These are phyloP conservation scores for Agrotis exclamationis DNA, from an alignment of 2,888 invertebrate species.

Conservation along the genomic window DNA sequence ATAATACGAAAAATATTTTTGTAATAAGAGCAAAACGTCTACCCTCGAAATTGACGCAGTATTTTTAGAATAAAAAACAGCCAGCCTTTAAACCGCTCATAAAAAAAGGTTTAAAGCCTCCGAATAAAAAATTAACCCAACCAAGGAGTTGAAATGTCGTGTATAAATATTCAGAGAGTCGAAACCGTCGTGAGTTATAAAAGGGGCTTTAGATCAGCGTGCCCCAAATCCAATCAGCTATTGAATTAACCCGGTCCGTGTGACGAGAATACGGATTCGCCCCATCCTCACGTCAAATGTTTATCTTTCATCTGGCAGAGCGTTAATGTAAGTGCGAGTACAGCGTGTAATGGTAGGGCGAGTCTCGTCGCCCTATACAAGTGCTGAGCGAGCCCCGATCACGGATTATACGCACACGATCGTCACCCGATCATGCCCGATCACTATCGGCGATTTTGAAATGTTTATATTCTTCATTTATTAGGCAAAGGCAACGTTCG, in stretches of 20 bases:
- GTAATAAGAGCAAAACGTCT: neutral
- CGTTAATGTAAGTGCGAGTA: constrained; percentile 87
- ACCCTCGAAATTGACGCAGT: neutral
- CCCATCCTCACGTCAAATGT: constrained; percentile 89
- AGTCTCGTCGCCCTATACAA: constrained; percentile 71
- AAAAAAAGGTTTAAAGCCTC: constrained; percentile 39
- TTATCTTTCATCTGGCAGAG: constrained; percentile 89
- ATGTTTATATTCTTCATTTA: constrained; percentile 50
- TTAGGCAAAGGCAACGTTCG: constrained; percentile 21
- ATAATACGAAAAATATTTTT: neutral
- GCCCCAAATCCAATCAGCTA: constrained; percentile 91
- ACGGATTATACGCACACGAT: constrained; percentile 64
- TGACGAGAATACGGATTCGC: constrained; percentile 90
- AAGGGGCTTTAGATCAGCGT: constrained; percentile 82
- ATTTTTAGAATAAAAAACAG: constrained; percentile 3
- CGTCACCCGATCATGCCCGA: constrained; percentile 65
- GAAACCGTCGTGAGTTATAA: constrained; percentile 76
- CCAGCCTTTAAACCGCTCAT: constrained; percentile 28
- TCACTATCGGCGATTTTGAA: constrained; percentile 54
- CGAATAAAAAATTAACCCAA: constrained; percentile 38
- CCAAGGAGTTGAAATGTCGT: constrained; percentile 44
- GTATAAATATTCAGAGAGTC: constrained; percentile 56
- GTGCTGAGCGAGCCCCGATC: constrained; percentile 78
- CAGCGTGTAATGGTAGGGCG: constrained; percentile 80
- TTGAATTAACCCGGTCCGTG: constrained; percentile 90